phyloP scores from a whole-genome alignment of 2,113 vertebrate species.

The Cyanoramphus novaezelandiae region DNA sequence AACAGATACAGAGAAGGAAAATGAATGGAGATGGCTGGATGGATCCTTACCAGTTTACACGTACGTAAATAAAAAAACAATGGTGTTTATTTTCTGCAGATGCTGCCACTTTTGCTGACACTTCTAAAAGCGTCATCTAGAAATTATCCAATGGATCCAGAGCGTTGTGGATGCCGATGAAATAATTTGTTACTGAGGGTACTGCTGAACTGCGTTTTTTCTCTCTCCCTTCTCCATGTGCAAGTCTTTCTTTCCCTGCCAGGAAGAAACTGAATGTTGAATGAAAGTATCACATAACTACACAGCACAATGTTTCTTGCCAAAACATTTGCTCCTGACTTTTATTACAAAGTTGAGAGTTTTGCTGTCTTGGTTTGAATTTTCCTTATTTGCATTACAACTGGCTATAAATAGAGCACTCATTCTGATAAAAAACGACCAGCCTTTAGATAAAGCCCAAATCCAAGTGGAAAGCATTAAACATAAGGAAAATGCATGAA shows the following conservation, averaged over 20 bases:
- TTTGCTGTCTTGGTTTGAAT: background rate
- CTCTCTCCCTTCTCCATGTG: background rate
- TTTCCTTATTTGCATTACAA: conserved; percentile 20
- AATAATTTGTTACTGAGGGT: background rate
- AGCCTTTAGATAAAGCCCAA: conserved; percentile 33
- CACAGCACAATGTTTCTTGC: background rate
- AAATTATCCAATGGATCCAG: background rate
- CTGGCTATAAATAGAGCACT: conserved; percentile 45
- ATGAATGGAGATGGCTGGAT: conserved; percentile 90
- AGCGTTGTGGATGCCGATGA: background rate
- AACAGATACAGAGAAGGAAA: conserved; percentile 84
- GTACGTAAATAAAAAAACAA: conserved; percentile 75
- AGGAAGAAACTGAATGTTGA: conserved; percentile 24
- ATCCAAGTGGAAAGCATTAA: background rate
- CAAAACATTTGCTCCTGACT: background rate
- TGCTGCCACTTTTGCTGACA: background rate
- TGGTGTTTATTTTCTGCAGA: background rate
- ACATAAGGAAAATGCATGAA: conserved; percentile 28
- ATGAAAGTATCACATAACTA: conserved; percentile 20
- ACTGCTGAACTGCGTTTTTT: background rate
- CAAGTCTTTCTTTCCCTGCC: conserved; percentile 20
- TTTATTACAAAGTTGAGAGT: background rate
- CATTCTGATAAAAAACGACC: background rate
- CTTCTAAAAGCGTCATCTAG: background rate
- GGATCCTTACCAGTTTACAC: conserved; percentile 83